These are phyloP conservation scores for Sesia bembeciformis DNA, from an alignment of 2,888 invertebrate genomes.

Conservation along the genomic window DNA sequence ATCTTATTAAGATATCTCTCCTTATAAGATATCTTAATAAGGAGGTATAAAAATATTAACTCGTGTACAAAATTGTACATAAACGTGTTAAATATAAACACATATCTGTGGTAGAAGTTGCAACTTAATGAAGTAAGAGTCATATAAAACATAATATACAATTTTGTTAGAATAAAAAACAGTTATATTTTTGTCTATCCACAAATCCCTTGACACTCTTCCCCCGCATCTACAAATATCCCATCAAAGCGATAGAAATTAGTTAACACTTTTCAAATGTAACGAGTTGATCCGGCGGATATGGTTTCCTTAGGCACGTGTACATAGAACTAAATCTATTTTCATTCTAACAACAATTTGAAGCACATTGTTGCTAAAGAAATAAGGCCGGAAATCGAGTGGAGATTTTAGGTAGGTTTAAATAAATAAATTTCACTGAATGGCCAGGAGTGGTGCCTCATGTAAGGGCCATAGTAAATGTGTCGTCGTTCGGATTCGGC, in stretches of 20 bases:
- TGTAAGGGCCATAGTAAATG: slow-evolving; percentile 36
- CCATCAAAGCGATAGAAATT: slow-evolving; percentile 51
- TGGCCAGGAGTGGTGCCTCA: background rate
- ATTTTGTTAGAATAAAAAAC: background rate
- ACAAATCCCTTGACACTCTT: slow-evolving; percentile 19
- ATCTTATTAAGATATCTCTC: no score
- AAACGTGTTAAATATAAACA: no score
- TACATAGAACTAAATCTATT: background rate
- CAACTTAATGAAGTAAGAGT: no score
- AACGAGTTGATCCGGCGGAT: slow-evolving; percentile 59
- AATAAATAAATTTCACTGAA: background rate
- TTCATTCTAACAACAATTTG: background rate
- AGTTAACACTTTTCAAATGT: slow-evolving; percentile 48
- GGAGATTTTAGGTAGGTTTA: background rate
- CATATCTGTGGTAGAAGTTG: no score
- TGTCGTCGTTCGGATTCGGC: slow-evolving; percentile 61
- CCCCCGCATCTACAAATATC: slow-evolving; percentile 30
- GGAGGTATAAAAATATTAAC: no score
- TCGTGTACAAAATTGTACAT: no score
- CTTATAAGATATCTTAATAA: no score
- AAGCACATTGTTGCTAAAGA: background rate
- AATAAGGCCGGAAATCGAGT: background rate
- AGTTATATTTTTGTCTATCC: background rate
- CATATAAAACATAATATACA: no score
- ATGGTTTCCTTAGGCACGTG: slow-evolving; percentile 21